These are phyloP conservation scores for Callopanchax toddi DNA, from an alignment of 2,113 vertebrate genomes.

Conservation along the genomic window DNA sequence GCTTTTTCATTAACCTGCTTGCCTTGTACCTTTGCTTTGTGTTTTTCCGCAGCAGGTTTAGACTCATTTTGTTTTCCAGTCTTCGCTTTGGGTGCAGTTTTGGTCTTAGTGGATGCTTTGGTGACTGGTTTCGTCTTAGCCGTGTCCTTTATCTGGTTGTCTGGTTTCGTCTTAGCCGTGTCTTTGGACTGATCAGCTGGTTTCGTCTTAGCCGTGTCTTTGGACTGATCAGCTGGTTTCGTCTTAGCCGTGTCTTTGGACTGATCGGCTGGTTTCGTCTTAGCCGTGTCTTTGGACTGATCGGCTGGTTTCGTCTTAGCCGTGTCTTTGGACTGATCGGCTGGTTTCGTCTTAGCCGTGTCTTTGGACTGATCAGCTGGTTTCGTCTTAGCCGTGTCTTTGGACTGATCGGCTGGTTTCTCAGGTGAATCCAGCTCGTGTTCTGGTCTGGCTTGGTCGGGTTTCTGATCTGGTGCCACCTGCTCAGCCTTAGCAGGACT, in stretches of 20 bases:
- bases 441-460: background rate
- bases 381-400: too few relatives aligned
- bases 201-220: too few relatives aligned
- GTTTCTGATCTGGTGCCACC: conserved; percentile 6
- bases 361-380: background rate
- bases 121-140: conserved; percentile 10
- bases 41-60: conserved; percentile 48
- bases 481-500: too few relatives aligned
- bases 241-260: too few relatives aligned
- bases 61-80: conserved; percentile 36
- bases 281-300: background rate
- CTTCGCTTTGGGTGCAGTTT: conserved; percentile 42
- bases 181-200: too few relatives aligned
- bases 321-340: conserved; percentile 20
- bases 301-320: conserved; percentile 34
- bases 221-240: conserved; percentile 11
- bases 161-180: background rate
- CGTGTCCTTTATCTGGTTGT: background rate
- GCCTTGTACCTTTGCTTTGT: conserved; percentile 50
- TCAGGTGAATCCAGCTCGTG: conserved; percentile 10
- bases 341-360: conserved; percentile 8
- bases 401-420: too few relatives aligned
- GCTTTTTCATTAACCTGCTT: conserved; percentile 54
- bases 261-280: conserved; percentile 13
- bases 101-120: conserved; percentile 35